These are phyloP conservation scores for Telenomus remus DNA, from an alignment of 1,140 invertebrate species.

Conservation along the genomic window DNA sequence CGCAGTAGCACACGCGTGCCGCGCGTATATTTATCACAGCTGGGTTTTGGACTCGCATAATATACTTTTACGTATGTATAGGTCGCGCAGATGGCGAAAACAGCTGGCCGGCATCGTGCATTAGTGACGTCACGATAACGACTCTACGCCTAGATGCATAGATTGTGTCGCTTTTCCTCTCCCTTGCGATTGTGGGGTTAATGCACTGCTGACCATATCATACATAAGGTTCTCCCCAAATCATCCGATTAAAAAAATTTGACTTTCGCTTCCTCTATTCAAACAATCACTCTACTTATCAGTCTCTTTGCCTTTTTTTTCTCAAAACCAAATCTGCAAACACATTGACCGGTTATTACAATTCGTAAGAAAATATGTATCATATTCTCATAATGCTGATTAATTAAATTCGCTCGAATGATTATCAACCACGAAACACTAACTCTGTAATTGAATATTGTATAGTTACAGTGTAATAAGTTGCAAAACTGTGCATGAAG, in stretches of 20 bases:
- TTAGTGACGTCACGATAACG: conserved; percentile 56
- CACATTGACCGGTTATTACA: too few species aligned
- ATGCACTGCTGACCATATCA: conserved; percentile 21
- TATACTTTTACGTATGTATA: conserved; percentile 52
- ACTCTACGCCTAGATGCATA: conserved; percentile 51
- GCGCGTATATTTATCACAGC: conserved; percentile 57
- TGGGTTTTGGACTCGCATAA: conserved; percentile 52
- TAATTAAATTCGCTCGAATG: too few species aligned
- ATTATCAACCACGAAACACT: too few species aligned
- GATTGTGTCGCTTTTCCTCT: conserved; percentile 45
- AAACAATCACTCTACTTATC: too few species aligned
- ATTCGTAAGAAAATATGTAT: too few species aligned
- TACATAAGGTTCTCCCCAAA: conserved; percentile 10
- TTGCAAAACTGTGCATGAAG: too few species aligned
- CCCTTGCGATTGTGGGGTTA: conserved; percentile 35
- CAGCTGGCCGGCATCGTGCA: conserved; percentile 50
- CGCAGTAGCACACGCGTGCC: conserved; percentile 45
- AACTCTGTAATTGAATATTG: too few species aligned
- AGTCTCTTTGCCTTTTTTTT: too few species aligned
- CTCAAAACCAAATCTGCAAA: too few species aligned
- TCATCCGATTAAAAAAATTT: conserved; percentile 18
- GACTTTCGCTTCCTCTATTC: conserved; percentile 45
- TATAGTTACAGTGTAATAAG: too few species aligned
- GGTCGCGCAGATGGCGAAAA: conserved; percentile 54
- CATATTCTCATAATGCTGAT: too few species aligned